A percentile compares a stretch with the other conserved stretches of the same genome.
Conservation (phyloP, 2,888 invertebrate genomes). For the Odontocerum albicorne region DNA sequence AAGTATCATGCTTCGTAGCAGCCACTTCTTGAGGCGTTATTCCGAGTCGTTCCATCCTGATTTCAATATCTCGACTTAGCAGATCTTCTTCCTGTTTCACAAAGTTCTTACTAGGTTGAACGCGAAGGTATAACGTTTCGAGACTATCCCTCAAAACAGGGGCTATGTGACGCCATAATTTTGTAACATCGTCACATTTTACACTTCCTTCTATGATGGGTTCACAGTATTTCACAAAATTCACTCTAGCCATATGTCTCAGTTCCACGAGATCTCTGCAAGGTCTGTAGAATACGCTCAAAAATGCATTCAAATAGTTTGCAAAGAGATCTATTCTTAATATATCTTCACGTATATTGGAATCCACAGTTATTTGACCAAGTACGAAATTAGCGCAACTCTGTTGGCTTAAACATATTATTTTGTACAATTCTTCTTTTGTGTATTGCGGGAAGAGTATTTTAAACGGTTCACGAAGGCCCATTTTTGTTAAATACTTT, state of each 20-base stretch:
- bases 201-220: slow-evolving; percentile 72
- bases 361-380: slow-evolving; percentile 42
- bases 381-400: slow-evolving; percentile 46
- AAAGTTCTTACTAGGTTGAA: slow-evolving; percentile 47
- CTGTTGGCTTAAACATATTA: slow-evolving; percentile 49
- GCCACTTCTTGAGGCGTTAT: slow-evolving; percentile 23
- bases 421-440: slow-evolving; percentile 65
- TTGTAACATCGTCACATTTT: slow-evolving; percentile 63
- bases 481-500: slow-evolving; percentile 73
- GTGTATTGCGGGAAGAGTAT: slow-evolving; percentile 81
- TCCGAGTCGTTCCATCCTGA: slow-evolving; percentile 28
- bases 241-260: slow-evolving; percentile 74
- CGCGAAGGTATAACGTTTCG: slow-evolving; percentile 75
- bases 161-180: slow-evolving; percentile 79
- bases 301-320: slow-evolving; percentile 79
- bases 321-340: slow-evolving; percentile 64
- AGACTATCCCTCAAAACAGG: slow-evolving; percentile 74
- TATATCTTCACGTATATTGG: slow-evolving; percentile 44
- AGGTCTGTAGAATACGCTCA: slow-evolving; percentile 81
- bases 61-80: slow-evolving; percentile 14
- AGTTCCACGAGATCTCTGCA: slow-evolving; percentile 86
- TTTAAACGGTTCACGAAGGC: slow-evolving; percentile 69
- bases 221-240: slow-evolving; percentile 76
- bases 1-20: slow-evolving; percentile 41
- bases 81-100: slow-evolving; percentile 16